These are phyloP conservation scores for Grantiella picta DNA, from an alignment of 2,113 vertebrate species.

Conservation along the genomic window DNA sequence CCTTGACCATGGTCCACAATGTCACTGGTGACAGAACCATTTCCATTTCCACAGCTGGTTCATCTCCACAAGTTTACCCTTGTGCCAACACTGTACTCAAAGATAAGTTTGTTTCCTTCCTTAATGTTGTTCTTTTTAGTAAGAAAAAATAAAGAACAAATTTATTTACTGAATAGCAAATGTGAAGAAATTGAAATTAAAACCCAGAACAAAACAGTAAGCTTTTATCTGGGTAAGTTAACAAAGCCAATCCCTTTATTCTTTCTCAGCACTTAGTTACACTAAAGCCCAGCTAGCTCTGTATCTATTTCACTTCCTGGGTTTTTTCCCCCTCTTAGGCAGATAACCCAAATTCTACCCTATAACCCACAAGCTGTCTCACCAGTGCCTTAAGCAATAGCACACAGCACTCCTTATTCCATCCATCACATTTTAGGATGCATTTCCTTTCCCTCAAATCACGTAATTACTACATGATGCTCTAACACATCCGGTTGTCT, in stretches of 20 bases:
- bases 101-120: neutral
- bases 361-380: neutral
- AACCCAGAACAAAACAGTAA: neutral
- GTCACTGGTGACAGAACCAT: neutral
- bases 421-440: neutral
- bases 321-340: neutral
- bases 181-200: neutral
- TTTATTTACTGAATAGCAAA: neutral
- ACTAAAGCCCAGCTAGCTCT: neutral
- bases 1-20: neutral
- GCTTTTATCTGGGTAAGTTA: neutral
- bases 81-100: neutral
- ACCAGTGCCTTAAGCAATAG: neutral
- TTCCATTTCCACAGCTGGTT: neutral
- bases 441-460: conserved; percentile 26
- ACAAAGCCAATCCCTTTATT: neutral
- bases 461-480: neutral
- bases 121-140: neutral
- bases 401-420: neutral
- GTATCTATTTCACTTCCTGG: neutral
- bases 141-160: neutral
- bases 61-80: neutral
- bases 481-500: neutral
- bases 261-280: neutral
- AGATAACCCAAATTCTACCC: neutral